phyloP scores from a whole-genome alignment of 2,888 invertebrate species.

The Cordylochernes scorpioides region DNA sequence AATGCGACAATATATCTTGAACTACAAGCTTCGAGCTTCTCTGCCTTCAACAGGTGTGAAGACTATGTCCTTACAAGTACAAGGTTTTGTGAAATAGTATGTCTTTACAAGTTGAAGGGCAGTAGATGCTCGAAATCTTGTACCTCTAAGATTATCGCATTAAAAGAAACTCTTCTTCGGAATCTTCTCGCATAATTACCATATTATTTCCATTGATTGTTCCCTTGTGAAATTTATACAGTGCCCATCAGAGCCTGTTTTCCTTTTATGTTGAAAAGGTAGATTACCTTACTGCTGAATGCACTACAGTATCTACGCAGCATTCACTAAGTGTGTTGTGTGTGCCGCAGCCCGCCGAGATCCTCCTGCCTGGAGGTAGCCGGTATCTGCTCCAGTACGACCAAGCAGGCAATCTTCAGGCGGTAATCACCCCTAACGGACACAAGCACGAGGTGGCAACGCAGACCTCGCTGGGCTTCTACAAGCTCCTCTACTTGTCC shows the following conservation, averaged over 20 bases:
- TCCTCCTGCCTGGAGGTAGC: conserved; percentile 61
- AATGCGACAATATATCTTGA: neutral
- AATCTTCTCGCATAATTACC: too few relatives aligned
- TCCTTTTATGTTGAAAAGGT: neutral
- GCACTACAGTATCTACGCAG: too few relatives aligned
- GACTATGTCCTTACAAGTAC: too few relatives aligned
- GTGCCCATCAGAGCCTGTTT: neutral
- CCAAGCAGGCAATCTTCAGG: conserved; percentile 51
- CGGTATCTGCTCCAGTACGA: conserved; percentile 53
- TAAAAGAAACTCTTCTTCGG: too few relatives aligned
- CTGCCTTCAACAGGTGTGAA: too few relatives aligned
- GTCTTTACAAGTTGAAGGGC: too few relatives aligned
- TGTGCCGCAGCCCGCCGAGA: conserved; percentile 44
- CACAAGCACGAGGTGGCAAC: conserved; percentile 69
- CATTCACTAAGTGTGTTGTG: too few relatives aligned
- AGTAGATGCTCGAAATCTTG: too few relatives aligned
- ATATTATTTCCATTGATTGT: too few relatives aligned
- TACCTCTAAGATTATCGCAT: too few relatives aligned
- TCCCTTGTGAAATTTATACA: neutral
- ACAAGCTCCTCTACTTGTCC: conserved; percentile 53
- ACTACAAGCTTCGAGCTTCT: too few relatives aligned
- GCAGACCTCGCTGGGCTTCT: conserved; percentile 67
- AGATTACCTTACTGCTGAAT: neutral
- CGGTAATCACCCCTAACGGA: conserved; percentile 61
- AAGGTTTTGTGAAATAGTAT: neutral